A percentile compares a stretch with the other conserved stretches of the same genome.
Evolutionary conservation across 1,140 invertebrate genomes (phyloP).

Genomic region (Micrasema longulum): DNA sequence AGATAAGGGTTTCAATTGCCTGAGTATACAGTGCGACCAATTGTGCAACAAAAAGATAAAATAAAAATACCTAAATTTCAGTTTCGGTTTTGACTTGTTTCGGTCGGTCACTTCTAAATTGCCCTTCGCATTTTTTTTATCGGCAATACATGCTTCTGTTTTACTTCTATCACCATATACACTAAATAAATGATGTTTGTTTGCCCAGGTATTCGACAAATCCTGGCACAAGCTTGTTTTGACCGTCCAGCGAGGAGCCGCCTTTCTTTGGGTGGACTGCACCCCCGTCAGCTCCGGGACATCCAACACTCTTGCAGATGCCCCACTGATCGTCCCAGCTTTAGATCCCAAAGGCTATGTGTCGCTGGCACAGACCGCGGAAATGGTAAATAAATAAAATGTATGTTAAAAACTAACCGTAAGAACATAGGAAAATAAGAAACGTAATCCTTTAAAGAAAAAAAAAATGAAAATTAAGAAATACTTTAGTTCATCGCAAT

Average conservation of each 20-base stretch:
- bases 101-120: too few relatives aligned
- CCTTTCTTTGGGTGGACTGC: conserved; percentile 81
- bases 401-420: background rate
- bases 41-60: too few relatives aligned
- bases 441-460: background rate
- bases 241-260: conserved; percentile 73
- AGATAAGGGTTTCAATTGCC: too few relatives aligned
- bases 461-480: background rate
- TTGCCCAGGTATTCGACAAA: conserved; percentile 77
- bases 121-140: too few relatives aligned
- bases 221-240: conserved; percentile 85
- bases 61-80: too few relatives aligned
- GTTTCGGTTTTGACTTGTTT: too few relatives aligned
- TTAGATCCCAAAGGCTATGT: conserved; percentile 47
- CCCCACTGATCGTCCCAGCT: conserved; percentile 34
- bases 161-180: too few relatives aligned
- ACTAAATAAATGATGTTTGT: too few relatives aligned
- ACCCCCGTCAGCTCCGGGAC: conserved; percentile 59
- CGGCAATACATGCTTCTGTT: too few relatives aligned
- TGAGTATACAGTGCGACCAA: too few relatives aligned
- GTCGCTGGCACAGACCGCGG: conserved; percentile 24
- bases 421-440: background rate
- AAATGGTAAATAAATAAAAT: conserved; percentile 19
- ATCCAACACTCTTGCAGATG: conserved; percentile 54
- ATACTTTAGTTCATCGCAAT: too few relatives aligned